Conservation (phyloP, 1,140 invertebrate species). For the Microplitis demolitor region DNA sequence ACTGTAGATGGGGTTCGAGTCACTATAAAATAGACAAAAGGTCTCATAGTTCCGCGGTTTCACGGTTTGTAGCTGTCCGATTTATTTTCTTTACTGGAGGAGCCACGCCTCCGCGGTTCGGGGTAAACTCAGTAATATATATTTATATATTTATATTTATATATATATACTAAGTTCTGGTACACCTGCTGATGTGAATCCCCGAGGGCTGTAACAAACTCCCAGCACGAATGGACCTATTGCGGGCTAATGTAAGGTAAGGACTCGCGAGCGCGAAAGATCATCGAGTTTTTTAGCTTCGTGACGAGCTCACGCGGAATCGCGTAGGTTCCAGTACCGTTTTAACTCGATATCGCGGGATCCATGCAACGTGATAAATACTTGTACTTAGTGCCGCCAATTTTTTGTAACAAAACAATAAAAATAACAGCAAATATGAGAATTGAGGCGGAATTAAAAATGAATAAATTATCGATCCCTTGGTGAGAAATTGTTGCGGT, state of each 20-base stretch:
- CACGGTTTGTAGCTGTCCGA: too few species aligned
- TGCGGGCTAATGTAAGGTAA: too few species aligned
- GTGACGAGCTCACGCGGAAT: background rate
- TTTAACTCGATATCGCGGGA: background rate
- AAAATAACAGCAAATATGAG: too few species aligned
- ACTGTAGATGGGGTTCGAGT: too few species aligned
- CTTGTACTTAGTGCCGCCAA: background rate
- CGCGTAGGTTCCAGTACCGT: background rate
- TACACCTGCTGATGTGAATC: background rate
- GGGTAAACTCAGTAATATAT: background rate
- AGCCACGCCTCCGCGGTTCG: background rate
- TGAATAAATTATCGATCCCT: too few species aligned
- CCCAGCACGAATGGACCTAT: too few species aligned
- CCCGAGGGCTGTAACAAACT: too few species aligned
- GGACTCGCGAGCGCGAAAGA: background rate
- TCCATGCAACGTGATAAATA: background rate
- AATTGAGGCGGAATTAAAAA: too few species aligned
- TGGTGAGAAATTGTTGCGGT: too few species aligned
- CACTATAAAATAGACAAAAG: too few species aligned
- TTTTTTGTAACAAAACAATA: too few species aligned
- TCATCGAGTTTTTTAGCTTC: background rate
- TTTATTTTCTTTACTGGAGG: background rate
- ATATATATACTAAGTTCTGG: background rate
- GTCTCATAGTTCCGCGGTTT: too few species aligned
- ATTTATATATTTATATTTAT: background rate